Conservation (phyloP, 1,140 invertebrate genomes). For the Cydia strobilella region DNA sequence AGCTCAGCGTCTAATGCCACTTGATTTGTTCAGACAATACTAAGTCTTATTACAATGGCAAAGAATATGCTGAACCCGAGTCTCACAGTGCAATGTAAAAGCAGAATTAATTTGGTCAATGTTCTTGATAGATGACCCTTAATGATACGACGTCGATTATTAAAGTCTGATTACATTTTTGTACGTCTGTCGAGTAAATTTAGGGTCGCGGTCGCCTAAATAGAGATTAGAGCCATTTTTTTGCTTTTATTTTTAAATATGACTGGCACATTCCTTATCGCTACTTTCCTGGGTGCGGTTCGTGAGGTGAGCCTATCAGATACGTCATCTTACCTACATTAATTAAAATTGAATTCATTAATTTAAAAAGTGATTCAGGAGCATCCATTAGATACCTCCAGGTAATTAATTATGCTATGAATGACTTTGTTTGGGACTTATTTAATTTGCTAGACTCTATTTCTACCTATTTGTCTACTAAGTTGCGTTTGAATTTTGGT, state of each 20-base stretch:
- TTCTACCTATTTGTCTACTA: neutral
- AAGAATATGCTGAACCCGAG: neutral
- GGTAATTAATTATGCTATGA: neutral
- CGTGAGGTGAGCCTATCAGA: slow-evolving; percentile 10
- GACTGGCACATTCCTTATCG: slow-evolving; percentile 11
- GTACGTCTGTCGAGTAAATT: neutral
- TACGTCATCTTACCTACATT: slow-evolving; percentile 21
- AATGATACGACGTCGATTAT: slow-evolving; percentile 13
- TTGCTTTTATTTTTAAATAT: neutral
- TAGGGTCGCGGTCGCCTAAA: neutral
- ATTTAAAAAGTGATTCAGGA: neutral
- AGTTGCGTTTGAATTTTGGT: neutral
- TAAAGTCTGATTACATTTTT: neutral
- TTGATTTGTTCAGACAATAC: slow-evolving; percentile 1
- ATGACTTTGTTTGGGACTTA: neutral
- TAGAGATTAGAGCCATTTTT: neutral
- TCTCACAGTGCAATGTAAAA: slow-evolving; percentile 13
- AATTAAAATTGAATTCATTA: slow-evolving; percentile 28
- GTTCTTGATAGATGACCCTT: slow-evolving; percentile 20
- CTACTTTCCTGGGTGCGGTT: slow-evolving; percentile 20
- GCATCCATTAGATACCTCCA: neutral
- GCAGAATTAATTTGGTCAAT: slow-evolving; percentile 23
- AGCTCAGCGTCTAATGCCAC: slow-evolving; percentile 27
- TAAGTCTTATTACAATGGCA: neutral
- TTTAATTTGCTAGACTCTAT: neutral